Percentiles rank a stretch among this genome's conserved stretches.
Evolutionary conservation across 2,888 invertebrate species (phyloP).

Genomic region (Prosopocoilus inquinatus): DNA sequence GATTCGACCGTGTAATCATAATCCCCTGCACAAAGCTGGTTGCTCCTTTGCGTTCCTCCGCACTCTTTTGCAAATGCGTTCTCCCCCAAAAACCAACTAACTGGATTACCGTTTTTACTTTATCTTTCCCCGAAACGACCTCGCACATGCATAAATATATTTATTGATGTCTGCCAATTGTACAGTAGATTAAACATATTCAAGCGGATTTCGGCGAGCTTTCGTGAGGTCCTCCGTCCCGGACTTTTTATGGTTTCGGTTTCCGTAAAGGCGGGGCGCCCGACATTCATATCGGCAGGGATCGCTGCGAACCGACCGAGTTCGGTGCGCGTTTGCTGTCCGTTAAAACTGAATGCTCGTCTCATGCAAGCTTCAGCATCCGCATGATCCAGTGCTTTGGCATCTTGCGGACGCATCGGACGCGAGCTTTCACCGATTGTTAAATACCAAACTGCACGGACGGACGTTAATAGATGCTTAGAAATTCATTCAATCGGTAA

Average conservation of each 20-base stretch:
- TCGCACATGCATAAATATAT: slow-evolving; percentile 21
- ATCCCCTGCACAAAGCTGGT: slow-evolving; percentile 33
- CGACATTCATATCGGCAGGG: slow-evolving; percentile 16
- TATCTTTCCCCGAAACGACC: slow-evolving; percentile 17
- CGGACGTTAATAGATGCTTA: too few species aligned
- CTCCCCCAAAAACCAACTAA: slow-evolving; percentile 12
- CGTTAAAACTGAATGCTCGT: slow-evolving; percentile 33
- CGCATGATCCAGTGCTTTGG: slow-evolving; percentile 38
- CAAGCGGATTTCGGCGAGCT: slow-evolving; percentile 29
- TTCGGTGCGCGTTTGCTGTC: not conserved
- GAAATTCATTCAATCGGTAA: too few species aligned
- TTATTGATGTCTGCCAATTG: slow-evolving; percentile 38
- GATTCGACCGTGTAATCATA: slow-evolving; percentile 39
- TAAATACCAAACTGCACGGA: too few species aligned
- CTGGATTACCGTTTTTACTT: slow-evolving; percentile 24
- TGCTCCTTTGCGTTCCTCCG: slow-evolving; percentile 5
- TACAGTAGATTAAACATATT: slow-evolving; percentile 46
- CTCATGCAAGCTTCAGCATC: slow-evolving; percentile 41
- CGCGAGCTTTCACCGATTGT: slow-evolving; percentile 14
- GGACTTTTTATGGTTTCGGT: slow-evolving; percentile 32
- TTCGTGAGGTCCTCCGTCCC: slow-evolving; percentile 16
- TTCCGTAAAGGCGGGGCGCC: slow-evolving; percentile 32
- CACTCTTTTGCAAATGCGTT: not conserved
- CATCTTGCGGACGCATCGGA: slow-evolving; percentile 31
- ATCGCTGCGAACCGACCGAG: slow-evolving; percentile 28